Evolutionary conservation across 2,113 vertebrate species (phyloP).

Genomic region (Microcebus griseorufus): DNA sequence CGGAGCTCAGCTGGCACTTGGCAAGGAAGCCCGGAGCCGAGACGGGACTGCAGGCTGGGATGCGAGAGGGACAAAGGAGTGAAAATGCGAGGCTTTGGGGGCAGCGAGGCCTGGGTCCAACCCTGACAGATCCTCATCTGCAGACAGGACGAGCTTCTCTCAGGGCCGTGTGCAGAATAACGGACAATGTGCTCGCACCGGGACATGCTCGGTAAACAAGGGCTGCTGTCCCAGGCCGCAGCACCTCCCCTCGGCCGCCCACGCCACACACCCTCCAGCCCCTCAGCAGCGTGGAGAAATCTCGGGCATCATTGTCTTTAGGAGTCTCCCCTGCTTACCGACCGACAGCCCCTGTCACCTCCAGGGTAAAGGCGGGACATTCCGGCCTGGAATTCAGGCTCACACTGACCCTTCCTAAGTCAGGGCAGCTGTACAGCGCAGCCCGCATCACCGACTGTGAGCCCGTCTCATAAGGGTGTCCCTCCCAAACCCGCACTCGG

Average conservation of each 20-base stretch:
- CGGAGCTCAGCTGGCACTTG: background rate
- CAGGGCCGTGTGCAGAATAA: too few relatives aligned
- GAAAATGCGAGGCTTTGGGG: background rate
- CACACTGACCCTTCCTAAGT: background rate
- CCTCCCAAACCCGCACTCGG: background rate
- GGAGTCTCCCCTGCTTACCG: background rate
- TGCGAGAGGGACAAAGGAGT: background rate
- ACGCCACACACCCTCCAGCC: background rate
- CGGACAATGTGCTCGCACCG: rapidly evolving
- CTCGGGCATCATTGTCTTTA: background rate
- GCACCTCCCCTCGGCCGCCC: background rate
- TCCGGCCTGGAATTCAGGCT: background rate
- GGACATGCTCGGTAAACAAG: background rate
- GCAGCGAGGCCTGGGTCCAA: background rate
- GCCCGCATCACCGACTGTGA: background rate
- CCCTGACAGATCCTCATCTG: background rate
- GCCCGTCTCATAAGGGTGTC: background rate
- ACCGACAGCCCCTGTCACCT: background rate
- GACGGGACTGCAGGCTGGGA: background rate
- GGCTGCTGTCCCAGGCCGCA: rapidly evolving
- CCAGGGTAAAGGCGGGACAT: background rate
- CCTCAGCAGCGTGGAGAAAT: background rate
- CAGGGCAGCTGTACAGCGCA: background rate
- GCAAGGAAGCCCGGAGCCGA: background rate
- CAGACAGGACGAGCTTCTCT: background rate